Base-by-base conservation (phyloP, 2,888 invertebrate genomes). In the Nomada fabriciana region DNA sequence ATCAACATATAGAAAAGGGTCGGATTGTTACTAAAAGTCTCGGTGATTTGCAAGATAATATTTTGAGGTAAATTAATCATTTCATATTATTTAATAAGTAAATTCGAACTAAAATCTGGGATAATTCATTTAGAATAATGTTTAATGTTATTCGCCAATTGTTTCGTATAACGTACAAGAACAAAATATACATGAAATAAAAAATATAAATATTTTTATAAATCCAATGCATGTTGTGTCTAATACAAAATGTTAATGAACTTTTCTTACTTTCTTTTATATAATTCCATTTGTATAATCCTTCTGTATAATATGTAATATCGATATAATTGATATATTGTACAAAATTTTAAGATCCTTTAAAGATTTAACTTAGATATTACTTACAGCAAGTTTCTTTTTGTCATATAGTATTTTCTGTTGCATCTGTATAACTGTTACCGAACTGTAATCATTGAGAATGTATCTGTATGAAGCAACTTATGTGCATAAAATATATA, bases 11-110 rank as follows among this genome's bases (percentile, higher is more conserved):
- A 67, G 91, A 91, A 82, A 84, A 85, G 20, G 85, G 86, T 57
- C 87, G 89, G 73, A 90, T 87, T 75, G 80, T 86, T 76, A 80
- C 82, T 47, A 89, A 84, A 81, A 91, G 89, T 83, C 85, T 91
- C 73, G 84, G 83, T 71, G 81, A 77, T 47, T 85, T 93, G 15
- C 91, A 92, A 78, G 83, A 90, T 78, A 88, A 91, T 83, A 91
- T 93, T 80, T 83, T 89, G 64, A 92, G 92, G 93, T 93, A 89
- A 82, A 60, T 42, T 20, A 64, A 65, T 50, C 50, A 20, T 64
- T 59, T 57, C 11, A n/a, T 55, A 52, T 76, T 53, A 67, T 60
- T 72, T 59, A 13, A 63, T 59, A 11, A 43, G 10, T 10, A 7
- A 29, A 70, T 25, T 5, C 11, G 50, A 43, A 60, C 42, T 52